Conservation (phyloP, 1,140 invertebrate species). For the Tetraneura akinire region DNA sequence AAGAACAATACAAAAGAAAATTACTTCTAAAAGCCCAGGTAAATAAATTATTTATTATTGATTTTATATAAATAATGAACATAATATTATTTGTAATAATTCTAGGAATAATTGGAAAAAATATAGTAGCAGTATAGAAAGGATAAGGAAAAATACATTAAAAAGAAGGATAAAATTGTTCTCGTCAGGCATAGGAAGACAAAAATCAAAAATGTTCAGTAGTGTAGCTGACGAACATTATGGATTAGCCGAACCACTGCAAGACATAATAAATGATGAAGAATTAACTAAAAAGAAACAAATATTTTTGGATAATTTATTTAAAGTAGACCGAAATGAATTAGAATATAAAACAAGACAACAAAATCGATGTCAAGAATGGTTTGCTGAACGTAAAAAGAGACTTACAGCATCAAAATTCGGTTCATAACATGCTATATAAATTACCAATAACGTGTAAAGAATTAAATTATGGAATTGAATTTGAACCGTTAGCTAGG, state of each 20-base stretch:
- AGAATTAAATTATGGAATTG: neutral
- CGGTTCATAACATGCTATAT: neutral
- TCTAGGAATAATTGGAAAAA: neutral
- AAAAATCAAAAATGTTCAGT: neutral
- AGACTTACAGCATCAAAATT: constrained; percentile 23
- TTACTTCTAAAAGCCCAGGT: neutral
- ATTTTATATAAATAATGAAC: no score
- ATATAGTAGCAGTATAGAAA: neutral
- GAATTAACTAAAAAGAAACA: neutral
- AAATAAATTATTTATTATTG: neutral
- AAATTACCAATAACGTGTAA: neutral
- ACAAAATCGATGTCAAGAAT: neutral
- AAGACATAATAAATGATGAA: neutral
- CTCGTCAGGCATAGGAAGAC: neutral
- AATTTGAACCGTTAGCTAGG: neutral
- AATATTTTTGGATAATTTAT: neutral
- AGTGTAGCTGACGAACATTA: neutral
- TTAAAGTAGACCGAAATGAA: neutral
- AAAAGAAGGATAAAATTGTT: neutral
- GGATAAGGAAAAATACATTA: neutral
- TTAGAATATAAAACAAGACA: neutral
- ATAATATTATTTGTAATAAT: no score
- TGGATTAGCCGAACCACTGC: neutral
- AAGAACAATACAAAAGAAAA: neutral
- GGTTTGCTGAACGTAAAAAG: neutral